phyloP scores from a whole-genome alignment of 2,113 vertebrate species.

The Lophius piscatorius region DNA sequence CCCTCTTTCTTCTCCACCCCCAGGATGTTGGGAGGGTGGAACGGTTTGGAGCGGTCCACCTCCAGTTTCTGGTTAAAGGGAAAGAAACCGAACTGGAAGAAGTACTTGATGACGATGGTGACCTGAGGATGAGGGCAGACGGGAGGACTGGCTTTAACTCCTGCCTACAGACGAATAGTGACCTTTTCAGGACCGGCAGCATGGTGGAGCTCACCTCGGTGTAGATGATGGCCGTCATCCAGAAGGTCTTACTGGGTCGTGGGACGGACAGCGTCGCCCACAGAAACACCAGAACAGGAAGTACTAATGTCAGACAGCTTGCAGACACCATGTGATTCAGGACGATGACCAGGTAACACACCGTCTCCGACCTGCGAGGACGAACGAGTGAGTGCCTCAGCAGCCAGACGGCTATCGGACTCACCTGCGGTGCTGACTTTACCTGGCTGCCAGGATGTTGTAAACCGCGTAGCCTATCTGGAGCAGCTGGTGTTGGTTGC shows the following conservation, averaged over 20 bases:
- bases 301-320: conserved; percentile 88
- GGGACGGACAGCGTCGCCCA: conserved; percentile 95
- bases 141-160: neutral
- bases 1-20: conserved; percentile 95
- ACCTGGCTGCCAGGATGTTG: conserved; percentile 88
- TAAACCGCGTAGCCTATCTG: conserved; percentile 90
- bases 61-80: conserved; percentile 90
- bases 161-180: neutral
- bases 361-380: conserved; percentile 84
- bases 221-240: conserved; percentile 96
- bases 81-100: conserved; percentile 97
- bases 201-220: conserved; percentile 83
- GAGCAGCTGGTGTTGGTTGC: conserved; percentile 86
- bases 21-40: conserved; percentile 91
- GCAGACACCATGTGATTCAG: conserved; percentile 95
- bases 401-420: neutral
- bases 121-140: conserved; percentile 75
- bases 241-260: conserved; percentile 92
- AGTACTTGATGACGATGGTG: conserved; percentile 94
- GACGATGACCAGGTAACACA: conserved; percentile 94
- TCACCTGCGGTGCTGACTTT: conserved; percentile 73
- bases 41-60: conserved; percentile 85
- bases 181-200: neutral
- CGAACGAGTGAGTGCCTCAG: neutral
- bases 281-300: conserved; percentile 92